Base-by-base conservation (phyloP, 37 sponge, comb jelly and placozoan species). In the Petrosia ficiformis region DNA sequence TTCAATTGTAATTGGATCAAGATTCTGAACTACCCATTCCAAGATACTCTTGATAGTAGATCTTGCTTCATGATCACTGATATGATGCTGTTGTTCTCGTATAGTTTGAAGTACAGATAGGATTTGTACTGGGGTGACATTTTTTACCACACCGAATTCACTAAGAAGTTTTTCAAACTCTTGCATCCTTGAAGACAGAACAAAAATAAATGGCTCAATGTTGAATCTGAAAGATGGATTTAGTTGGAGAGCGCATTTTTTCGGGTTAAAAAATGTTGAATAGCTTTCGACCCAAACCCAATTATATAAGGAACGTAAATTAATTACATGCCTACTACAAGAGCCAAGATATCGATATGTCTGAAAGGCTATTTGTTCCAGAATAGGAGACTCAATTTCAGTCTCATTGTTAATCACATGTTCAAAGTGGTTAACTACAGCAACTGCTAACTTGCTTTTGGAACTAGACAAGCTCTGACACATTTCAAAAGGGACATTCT, bases 221-320 rank as follows among this genome's bases (percentile, higher is more conserved):
- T 66, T 57, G 16, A 68, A 67, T 16, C 35, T 39, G 38, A 85
- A 85, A 21, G 31, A 37, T 34, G 28, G 6, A 42, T 85, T 79
- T 34, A 25, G 39, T 37, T 66, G 8, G 16, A 67, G 11, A 57
- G 80, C 80, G 32, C 78, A 72, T 31, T 19, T n/a, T 10, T 65
- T 0, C 0, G 76, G 59, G 22, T 57, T 33, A 42, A 85, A 68
- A 78, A 85, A 85, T 41, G 31, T 73, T 2, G 30, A 37, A 26
- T 73, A 25, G 41, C 58, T 78, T 25, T 39, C 67, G 39, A 85
- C 59, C 68, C 69, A 85, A 8, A 82, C 60, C 75, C 76, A 82
- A 35, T 73, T 34, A n/a, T n/a, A n/a, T n/a, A n/a, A n/a, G n/a
- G n/a, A n/a, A n/a, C n/a, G n/a, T n/a, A n/a, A n/a, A n/a, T n/a